Base-by-base conservation (phyloP, 2,888 invertebrate species). In the Cremastinae sp. region DNA sequence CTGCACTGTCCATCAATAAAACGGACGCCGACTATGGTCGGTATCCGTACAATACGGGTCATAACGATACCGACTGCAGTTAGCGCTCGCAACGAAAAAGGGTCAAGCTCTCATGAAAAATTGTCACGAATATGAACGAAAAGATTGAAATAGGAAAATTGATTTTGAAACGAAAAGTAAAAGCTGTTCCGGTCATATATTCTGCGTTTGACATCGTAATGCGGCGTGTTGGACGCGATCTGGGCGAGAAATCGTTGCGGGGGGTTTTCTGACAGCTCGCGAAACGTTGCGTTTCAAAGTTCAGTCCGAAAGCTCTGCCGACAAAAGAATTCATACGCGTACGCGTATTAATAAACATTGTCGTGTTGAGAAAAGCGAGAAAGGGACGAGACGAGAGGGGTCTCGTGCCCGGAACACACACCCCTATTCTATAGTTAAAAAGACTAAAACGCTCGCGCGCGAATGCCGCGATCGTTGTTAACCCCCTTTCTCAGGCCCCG, bases 261-360 rank as follows among this genome's bases (percentile, higher is more conserved):
- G 51, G 49, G 49, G 14, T 65, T 16, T 18, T 14, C 41, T 37
- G 61, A 45, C 59, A 58, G 51, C 53, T 74, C 66, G 76, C 70
- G 28, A 5, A 5, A 28, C 28, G 2, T 28, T 28, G 2, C 69
- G 80, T 82, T 79, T 78, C 79, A 75, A 75, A 59, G 80, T 77
- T 65, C 78, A 71, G 79, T 59, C 66, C 47, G 66, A 41, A 59
- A 66, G 51, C 28, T 51, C 58, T n/a, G 80, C 81, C 79, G 82
- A 84, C 84, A 83, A 85, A 85, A 82, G 80, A 81, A 72, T 70
- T 45, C 59, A 55, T 14, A 61, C 59, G 22, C 49, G 35, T 55
- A 41, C 28, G 39, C 35, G 61, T 74, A 49, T 68, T 70, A 58
- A 74, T 72, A 78, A 75, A 53, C 72, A 66, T 55, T 61, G 8